Evolutionary conservation across 1,140 invertebrate genomes (phyloP).

Genomic region (Anoplolepis gracilipes): DNA sequence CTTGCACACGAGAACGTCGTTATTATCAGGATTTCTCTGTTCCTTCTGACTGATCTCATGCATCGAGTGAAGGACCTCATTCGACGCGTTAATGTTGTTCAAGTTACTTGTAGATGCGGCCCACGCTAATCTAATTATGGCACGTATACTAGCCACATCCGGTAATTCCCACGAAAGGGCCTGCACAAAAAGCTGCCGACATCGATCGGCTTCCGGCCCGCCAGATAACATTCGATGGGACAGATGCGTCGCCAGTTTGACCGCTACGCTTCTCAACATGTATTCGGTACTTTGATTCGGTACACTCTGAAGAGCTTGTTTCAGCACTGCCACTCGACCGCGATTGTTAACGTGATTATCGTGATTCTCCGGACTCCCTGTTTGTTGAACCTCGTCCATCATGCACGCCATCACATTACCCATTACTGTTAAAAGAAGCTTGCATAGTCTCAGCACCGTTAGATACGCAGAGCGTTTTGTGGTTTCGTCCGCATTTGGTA

Average conservation of each 20-base stretch:
- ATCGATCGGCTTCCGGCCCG: conserved; percentile 84
- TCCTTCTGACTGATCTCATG: conserved; percentile 86
- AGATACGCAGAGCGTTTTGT: conserved; percentile 95
- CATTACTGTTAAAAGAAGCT: conserved; percentile 94
- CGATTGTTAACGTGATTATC: conserved; percentile 82
- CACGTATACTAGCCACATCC: conserved; percentile 89
- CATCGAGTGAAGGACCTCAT: conserved; percentile 88
- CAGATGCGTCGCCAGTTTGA: conserved; percentile 91
- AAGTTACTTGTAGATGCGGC: conserved; percentile 91
- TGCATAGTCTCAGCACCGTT: conserved; percentile 95
- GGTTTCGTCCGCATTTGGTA: conserved; percentile 92
- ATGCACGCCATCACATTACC: conserved; percentile 91
- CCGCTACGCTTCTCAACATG: conserved; percentile 90
- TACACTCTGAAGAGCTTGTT: conserved; percentile 90
- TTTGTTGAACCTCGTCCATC: conserved; percentile 85
- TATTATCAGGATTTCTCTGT: conserved; percentile 84
- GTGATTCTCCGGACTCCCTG: conserved; percentile 77
- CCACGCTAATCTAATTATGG: conserved; percentile 92
- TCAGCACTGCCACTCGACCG: conserved; percentile 87
- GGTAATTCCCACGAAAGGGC: conserved; percentile 89
- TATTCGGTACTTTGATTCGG: conserved; percentile 90
- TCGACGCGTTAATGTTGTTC: conserved; percentile 88
- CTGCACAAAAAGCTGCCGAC: conserved; percentile 85
- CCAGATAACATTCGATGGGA: conserved; percentile 87
- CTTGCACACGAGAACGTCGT: conserved; percentile 91